A percentile compares a stretch with the other conserved stretches of the same genome.
Evolutionary conservation across 2,113 vertebrate species (phyloP).

Genomic region (Sarotherodon lohbergeri): DNA sequence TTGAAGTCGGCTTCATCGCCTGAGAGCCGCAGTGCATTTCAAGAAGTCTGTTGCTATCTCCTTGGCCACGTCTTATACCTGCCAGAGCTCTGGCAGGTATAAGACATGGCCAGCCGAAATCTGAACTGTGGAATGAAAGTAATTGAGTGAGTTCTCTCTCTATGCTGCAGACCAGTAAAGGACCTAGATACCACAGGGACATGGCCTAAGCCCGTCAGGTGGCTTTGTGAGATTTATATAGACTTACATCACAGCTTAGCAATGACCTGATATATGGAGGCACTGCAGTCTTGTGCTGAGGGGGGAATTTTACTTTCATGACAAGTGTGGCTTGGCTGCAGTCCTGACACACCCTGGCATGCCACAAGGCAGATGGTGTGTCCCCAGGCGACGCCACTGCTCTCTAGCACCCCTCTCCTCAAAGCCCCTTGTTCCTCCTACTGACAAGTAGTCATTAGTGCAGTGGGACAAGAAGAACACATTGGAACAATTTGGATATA

Average conservation of each 20-base stretch:
- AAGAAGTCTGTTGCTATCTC: slow-evolving; percentile 25
- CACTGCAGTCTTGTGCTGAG: slow-evolving; percentile 21
- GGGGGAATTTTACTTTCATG: slow-evolving; percentile 56
- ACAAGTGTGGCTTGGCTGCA: slow-evolving; percentile 61
- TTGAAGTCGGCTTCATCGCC: slow-evolving; percentile 26
- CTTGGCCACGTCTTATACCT: neutral
- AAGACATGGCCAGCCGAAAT: slow-evolving; percentile 1
- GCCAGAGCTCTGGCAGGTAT: slow-evolving; percentile 36
- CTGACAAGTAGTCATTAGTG: slow-evolving; percentile 53
- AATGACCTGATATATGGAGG: slow-evolving; percentile 14
- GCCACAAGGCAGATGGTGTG: slow-evolving; percentile 69
- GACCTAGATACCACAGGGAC: neutral
- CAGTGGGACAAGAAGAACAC: slow-evolving; percentile 31
- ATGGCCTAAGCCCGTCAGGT: slow-evolving; percentile 17
- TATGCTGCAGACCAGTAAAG: neutral
- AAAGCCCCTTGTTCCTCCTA: slow-evolving; percentile 35
- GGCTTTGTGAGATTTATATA: slow-evolving; percentile 34
- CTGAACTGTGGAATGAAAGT: slow-evolving; percentile 34
- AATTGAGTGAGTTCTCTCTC: slow-evolving; percentile 27
- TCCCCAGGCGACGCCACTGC: slow-evolving; percentile 43
- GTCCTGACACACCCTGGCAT: slow-evolving; percentile 66
- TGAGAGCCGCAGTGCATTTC: slow-evolving; percentile 30
- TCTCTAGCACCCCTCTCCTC: slow-evolving; percentile 32
- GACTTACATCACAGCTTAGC: slow-evolving; percentile 29
- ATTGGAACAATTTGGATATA: slow-evolving; percentile 33